Percentiles rank a stretch among this genome's conserved stretches.
phyloP scores from a whole-genome alignment of 2,113 vertebrate species.

The Sitta europaea region DNA sequence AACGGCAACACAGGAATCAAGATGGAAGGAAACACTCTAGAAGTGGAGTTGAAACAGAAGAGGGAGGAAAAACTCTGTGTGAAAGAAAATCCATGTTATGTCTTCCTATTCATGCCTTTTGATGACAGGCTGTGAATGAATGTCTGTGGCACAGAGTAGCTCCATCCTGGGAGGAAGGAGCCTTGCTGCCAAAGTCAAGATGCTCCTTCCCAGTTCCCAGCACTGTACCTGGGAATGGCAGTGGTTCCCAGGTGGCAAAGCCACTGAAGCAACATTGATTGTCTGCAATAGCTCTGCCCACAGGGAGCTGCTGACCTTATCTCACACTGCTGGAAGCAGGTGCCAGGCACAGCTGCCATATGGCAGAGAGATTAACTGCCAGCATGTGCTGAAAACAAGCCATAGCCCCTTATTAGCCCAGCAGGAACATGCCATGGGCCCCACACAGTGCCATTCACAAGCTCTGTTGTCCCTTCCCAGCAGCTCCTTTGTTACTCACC shows the following conservation, averaged over 20 bases:
- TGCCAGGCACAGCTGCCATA: constrained; percentile 19
- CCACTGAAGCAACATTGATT: neutral
- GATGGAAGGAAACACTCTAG: neutral
- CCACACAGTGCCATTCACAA: neutral
- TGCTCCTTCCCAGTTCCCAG: neutral
- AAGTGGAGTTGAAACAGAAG: neutral
- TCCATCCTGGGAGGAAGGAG: neutral
- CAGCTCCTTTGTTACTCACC: neutral
- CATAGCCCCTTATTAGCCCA: neutral
- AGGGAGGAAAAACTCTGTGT: neutral
- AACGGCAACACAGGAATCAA: neutral
- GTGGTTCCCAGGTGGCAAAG: neutral
- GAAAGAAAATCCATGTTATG: neutral
- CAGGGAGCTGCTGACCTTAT: constrained; percentile 18
- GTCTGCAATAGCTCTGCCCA: neutral
- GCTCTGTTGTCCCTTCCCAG: neutral
- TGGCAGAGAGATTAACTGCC: constrained; percentile 13
- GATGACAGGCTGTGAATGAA: neutral
- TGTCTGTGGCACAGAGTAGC: accelerated
- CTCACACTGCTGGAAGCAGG: constrained; percentile 27
- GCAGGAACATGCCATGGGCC: neutral
- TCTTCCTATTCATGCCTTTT: neutral
- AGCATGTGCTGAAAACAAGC: neutral
- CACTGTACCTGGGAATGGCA: neutral
- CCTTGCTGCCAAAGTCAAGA: neutral